Evolutionary conservation across 2,888 invertebrate species (phyloP).

Genomic region (Ectemnius lituratus): DNA sequence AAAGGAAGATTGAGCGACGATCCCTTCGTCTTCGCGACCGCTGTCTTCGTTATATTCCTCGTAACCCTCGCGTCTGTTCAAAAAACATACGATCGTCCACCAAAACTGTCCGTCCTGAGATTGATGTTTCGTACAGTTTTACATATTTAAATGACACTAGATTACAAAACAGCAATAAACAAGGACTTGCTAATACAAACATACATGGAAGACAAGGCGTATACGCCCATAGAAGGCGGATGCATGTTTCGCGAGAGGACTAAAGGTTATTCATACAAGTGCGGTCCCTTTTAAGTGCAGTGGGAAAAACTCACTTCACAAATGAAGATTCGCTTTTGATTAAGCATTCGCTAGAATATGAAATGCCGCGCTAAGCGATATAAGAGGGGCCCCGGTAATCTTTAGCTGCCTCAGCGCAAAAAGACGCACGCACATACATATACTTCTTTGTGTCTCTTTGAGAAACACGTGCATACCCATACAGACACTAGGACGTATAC

Average conservation of each 20-base stretch:
- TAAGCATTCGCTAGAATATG: conserved; percentile 15
- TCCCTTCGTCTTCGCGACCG: conserved; percentile 34
- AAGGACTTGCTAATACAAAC: conserved; percentile 30
- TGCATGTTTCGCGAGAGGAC: conserved; percentile 37
- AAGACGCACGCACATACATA: conserved; percentile 45
- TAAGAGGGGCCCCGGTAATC: conserved; percentile 37
- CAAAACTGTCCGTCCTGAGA: conserved; percentile 69
- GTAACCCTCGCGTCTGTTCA: conserved; percentile 23
- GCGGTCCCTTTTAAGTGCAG: conserved; percentile 9
- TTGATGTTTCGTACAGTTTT: conserved; percentile 71
- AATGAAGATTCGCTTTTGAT: conserved; percentile 9
- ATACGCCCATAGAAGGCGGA: conserved; percentile 33
- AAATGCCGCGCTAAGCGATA: conserved; percentile 8
- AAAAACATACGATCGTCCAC: conserved; percentile 34
- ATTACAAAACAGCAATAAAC: conserved; percentile 40
- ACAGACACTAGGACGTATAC: conserved; percentile 60
- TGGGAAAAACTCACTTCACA: neutral
- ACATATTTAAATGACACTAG: conserved; percentile 44
- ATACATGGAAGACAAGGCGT: conserved; percentile 29
- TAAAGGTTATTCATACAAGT: conserved; percentile 38
- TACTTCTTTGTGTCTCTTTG: conserved; percentile 17
- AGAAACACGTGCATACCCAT: conserved; percentile 29
- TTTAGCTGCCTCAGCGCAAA: conserved; percentile 43
- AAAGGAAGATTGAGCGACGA: conserved; percentile 23
- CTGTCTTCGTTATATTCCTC: conserved; percentile 26